phyloP scores from a whole-genome alignment of 1,140 invertebrate species.

The Sycophila sp. region DNA sequence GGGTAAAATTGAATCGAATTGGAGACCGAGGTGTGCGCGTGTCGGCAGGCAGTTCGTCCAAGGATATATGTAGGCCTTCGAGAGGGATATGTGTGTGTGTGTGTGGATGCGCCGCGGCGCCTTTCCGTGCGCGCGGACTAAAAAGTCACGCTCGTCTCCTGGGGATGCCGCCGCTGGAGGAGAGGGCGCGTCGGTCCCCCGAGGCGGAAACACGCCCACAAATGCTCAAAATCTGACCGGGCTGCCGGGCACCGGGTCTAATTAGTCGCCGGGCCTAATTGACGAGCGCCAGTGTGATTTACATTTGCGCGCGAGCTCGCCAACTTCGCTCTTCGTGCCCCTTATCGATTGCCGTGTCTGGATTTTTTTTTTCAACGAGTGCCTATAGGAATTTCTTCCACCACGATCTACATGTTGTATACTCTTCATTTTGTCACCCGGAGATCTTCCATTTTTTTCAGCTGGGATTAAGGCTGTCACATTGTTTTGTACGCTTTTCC shows the following conservation, averaged over 20 bases:
- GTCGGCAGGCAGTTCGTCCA: slow-evolving; percentile 33
- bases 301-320: neutral
- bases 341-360: slow-evolving; percentile 27
- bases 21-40: slow-evolving; percentile 9
- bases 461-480: no score
- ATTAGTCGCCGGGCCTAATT: slow-evolving; percentile 37
- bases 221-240: slow-evolving; percentile 38
- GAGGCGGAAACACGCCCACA: slow-evolving; percentile 39
- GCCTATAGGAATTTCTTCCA: no score
- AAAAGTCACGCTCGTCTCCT: slow-evolving; percentile 38
- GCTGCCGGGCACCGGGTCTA: slow-evolving; percentile 13
- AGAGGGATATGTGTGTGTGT: neutral
- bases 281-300: slow-evolving; percentile 26
- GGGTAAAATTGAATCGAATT: slow-evolving; percentile 35
- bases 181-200: slow-evolving; percentile 33
- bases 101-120: neutral
- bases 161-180: slow-evolving; percentile 18
- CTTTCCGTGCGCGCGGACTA: slow-evolving; percentile 8
- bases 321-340: neutral
- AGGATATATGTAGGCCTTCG: slow-evolving; percentile 27
- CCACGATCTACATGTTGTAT: no score
- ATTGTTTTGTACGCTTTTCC: no score
- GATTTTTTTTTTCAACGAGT: neutral
- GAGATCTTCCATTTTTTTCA: neutral
- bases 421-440: no score